Base-by-base conservation (phyloP, 2,113 vertebrate species). In the Stomatorhinus ivindoensis region DNA sequence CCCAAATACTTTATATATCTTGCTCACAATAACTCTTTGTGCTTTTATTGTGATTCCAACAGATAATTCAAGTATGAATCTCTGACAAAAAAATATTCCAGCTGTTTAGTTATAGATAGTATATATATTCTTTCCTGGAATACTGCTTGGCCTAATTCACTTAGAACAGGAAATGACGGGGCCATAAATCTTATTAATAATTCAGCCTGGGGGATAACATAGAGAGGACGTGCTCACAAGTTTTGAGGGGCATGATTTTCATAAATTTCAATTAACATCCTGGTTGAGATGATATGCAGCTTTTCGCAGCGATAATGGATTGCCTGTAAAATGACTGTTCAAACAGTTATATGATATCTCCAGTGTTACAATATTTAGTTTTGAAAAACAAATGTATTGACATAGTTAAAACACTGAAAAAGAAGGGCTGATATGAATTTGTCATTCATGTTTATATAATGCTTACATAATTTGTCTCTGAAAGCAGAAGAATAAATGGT, bases 151-250 rank as follows among this genome's bases (percentile, higher is more conserved):
- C 92, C 90, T 89, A 90, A 91, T 89, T 89, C 86, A 88, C 89
- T 90, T 92, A 42, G 89, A 92, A 89, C 86, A 88, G 53, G 87
- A 87, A 91, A 92, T 73, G 89, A 87, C 83, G 58, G 47, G 87
- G 58, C 89, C 87, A 89, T 92, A 92, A 92, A 92, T 92, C 92
- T 91, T 91, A 89, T 93, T 93, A 93, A 94, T 92, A 92, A 91
- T 91, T 93, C 89, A 88, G 87, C 92, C 93, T 87, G 51, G 83
- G 92, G 89, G 88, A 53, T 83, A 89, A 87, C 55, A 2, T 48
- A 87, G 48, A 82, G 58, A 84, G 73, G 89, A 89, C 80, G 48
- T 90, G 76, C 80, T 93, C 39, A 87, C 48, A 90, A 90, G 90
- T 93, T 94, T 94, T 89, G 92, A 89, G 92, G 90, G 89, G 83